phyloP scores from a whole-genome alignment of 2,888 invertebrate genomes.

The Ephialtes manifestator region DNA sequence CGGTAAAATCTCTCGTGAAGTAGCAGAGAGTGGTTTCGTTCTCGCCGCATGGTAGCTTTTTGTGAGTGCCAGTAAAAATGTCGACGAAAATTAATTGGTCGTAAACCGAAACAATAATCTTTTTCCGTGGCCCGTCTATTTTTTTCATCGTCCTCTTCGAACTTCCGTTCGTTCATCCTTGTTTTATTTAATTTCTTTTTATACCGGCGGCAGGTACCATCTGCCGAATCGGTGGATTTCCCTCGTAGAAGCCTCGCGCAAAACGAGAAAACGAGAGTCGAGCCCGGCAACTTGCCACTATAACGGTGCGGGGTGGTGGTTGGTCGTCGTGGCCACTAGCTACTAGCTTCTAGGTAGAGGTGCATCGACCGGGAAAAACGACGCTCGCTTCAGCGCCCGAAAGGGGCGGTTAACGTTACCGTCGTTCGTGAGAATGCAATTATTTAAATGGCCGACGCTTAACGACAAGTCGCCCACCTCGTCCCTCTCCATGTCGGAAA shows the following conservation, averaged over 20 bases:
- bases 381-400: slow-evolving; percentile 34
- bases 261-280: slow-evolving; percentile 49
- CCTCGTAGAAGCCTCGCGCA: slow-evolving; percentile 19
- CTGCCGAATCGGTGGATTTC: slow-evolving; percentile 22
- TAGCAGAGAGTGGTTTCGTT: slow-evolving; percentile 1
- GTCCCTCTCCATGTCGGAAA: slow-evolving; percentile 22
- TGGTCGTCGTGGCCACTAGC: background rate
- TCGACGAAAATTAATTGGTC: slow-evolving; percentile 80
- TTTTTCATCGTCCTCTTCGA: slow-evolving; percentile 25
- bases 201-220: slow-evolving; percentile 7
- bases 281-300: slow-evolving; percentile 32
- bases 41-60: background rate
- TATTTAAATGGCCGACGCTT: slow-evolving; percentile 67
- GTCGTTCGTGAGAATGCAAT: slow-evolving; percentile 67
- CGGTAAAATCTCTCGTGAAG: slow-evolving; percentile 5
- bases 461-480: slow-evolving; percentile 56
- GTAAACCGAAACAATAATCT: slow-evolving; percentile 79
- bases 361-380: slow-evolving; percentile 54
- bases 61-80: slow-evolving; percentile 53
- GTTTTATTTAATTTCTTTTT: slow-evolving; percentile 22
- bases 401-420: slow-evolving; percentile 60
- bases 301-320: slow-evolving; percentile 6
- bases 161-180: slow-evolving; percentile 1
- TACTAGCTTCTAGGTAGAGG: slow-evolving; percentile 5
- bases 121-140: slow-evolving; percentile 18